A percentile compares a stretch with the other conserved stretches of the same genome.
Conservation (phyloP, 2,113 vertebrate species). For the Phylloscopus trochiloides region DNA sequence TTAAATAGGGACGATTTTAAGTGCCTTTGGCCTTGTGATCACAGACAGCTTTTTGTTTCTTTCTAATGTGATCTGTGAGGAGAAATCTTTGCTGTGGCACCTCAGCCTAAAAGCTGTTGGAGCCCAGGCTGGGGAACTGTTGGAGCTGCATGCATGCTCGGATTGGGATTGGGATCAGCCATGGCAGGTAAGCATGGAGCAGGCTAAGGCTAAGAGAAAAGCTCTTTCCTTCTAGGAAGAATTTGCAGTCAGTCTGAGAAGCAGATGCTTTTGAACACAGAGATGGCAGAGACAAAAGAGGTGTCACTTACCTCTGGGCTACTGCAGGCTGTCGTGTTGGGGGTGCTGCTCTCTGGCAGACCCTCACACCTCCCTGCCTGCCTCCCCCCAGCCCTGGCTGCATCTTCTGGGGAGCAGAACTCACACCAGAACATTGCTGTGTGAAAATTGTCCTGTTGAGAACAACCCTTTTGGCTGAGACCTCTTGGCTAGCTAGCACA, state of each 20-base stretch:
- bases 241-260: background rate
- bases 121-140: background rate
- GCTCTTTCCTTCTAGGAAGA: background rate
- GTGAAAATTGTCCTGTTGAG: background rate
- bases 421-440: background rate
- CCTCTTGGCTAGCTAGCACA: background rate
- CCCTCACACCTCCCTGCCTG: background rate
- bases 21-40: background rate
- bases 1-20: background rate
- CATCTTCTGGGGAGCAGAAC: background rate
- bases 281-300: conserved; percentile 7
- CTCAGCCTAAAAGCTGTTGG: background rate
- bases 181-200: background rate
- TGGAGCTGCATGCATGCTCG: background rate
- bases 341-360: background rate
- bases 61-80: background rate
- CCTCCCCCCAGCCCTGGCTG: background rate
- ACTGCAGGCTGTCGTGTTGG: background rate
- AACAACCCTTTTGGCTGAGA: background rate
- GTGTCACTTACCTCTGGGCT: conserved; percentile 36
- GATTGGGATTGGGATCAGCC: background rate
- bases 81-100: background rate
- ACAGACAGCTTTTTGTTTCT: background rate
- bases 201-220: background rate
- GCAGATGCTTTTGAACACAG: background rate